Percentiles rank a stretch among this genome's conserved stretches.
phyloP scores from a whole-genome alignment of 2,888 invertebrate species.

The Drosophila helvetica region DNA sequence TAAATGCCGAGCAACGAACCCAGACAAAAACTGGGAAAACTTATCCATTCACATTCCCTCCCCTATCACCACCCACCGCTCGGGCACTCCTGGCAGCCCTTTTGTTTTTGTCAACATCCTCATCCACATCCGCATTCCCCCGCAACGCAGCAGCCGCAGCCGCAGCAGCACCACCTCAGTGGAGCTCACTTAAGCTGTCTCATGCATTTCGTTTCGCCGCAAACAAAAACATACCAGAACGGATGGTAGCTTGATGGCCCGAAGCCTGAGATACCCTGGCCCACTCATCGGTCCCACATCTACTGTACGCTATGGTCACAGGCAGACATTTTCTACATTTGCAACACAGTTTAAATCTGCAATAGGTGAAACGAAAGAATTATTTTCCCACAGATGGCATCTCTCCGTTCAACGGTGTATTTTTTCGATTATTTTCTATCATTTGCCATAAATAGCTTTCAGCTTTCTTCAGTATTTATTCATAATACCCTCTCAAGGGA shows the following conservation, averaged over 20 bases:
- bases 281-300: neutral
- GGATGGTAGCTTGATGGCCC: neutral
- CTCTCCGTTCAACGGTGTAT: no score
- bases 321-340: no score
- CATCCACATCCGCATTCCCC: conserved; percentile 34
- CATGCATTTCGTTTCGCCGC: conserved; percentile 47
- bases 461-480: neutral
- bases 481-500: neutral
- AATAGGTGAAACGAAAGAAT: no score
- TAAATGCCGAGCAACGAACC: conserved; percentile 72
- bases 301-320: neutral
- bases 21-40: conserved; percentile 64
- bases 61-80: conserved; percentile 3
- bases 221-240: conserved; percentile 46
- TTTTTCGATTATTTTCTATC: no score
- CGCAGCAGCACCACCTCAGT: conserved; percentile 2
- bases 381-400: no score
- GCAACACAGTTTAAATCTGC: no score
- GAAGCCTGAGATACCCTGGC: neutral
- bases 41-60: conserved; percentile 21
- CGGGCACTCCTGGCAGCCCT: conserved; percentile 48
- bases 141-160: conserved; percentile 11
- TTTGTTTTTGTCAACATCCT: conserved; percentile 53
- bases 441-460: no score
- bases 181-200: conserved; percentile 49